Base-by-base conservation (phyloP, 2,797 vertebrate species). In the Malacoraja senta region DNA sequence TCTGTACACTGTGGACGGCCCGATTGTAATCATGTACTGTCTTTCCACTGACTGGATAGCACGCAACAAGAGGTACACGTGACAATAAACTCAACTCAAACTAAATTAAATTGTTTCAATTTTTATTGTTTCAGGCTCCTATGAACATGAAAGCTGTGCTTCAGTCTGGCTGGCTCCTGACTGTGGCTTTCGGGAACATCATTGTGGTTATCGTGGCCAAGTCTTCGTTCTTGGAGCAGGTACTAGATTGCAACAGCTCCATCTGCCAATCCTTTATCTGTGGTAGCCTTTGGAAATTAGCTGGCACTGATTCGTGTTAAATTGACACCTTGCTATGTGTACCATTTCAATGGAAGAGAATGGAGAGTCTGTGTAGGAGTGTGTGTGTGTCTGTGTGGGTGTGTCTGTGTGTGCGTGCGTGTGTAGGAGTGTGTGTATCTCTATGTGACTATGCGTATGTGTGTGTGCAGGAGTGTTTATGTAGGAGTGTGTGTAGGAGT, bases 61-160 rank as follows among this genome's bases (percentile, higher is more conserved):
- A 53, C 44, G 44, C 44, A 53, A 53, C 44, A 53, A 6, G 6
- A 53, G 44, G 4, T 53, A 53, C 44, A 53, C 4, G 44, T 4
- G 44, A 53, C 44, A 6, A 53, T 53, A 53, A 53, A 53, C 44
- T 53, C 4, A 53, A 53, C 44, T 53, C 44, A 53, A 53, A 53
- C 44, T 53, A 53, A 53, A 53, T 53, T 53, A 53, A 65, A 19
- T 19, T n/a, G 21, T 35, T 91, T 63, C 21, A 19, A 24, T 38
- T 71, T 21, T 71, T 44, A 1, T 91, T 71, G 24, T 91, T 74
- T 74, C 95, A 99, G 99, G 98, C 99, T 95, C 99, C 98, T 0
- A 95, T 96, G 93, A 99, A 96, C 96, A 99, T 99, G 99, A 99
- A 99, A 95, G 98, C 99, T 0, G 98, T 99, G 90, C 96, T 99